Evolutionary conservation across 2,113 vertebrate species (phyloP), one percentile per base, ranked within the genome.

Genomic region (Gymnocephalus cernua): DNA sequence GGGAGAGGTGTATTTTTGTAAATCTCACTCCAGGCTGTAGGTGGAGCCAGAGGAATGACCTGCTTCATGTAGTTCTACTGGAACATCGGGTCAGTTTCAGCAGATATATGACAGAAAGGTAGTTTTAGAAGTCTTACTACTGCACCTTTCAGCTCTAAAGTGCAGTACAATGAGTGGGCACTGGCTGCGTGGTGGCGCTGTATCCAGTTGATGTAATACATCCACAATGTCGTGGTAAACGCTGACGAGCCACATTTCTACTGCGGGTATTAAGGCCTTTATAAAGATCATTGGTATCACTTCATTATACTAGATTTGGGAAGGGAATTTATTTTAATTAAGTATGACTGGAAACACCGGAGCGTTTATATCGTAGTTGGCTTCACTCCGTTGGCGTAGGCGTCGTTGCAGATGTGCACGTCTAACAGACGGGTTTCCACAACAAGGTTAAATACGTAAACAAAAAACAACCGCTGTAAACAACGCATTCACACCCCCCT

Each of bases 381-480:
- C 23, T 61, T 80, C 32, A 23, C 50, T 70, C 50, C 45, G 38
- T 54, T 48, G 8, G 4, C 19, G 13, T 41, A 2, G 29, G 59
- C 69, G 54, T 64, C 58, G 21, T 18, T 13, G 7, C 16, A 45
- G 27, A 74, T 23, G 82, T 70, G 64, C 29, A n/a, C 15, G 54
- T 58, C 21, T 32, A 18, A 51, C 54, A 50, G 61, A 75, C 4
- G 2, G 4, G 35, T 48, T 74, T 79, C 47, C 71, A 80, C 54
- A 45, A 41, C 38, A 15, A 68, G 65, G 48, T 74, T 71, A 74
- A 77, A 85, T 77, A 59, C n/a, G 56, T 80, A 78, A 89, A 88
- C 73, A 72, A 66, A 79, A 84, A 86, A 15, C 0, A 67, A 53
- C 23, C 29, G 21, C 10, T 79, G 75, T 80, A 84, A 91, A 82